Evolutionary conservation across 2,113 vertebrate genomes (phyloP).

Genomic region (Gobiocypris rarus): DNA sequence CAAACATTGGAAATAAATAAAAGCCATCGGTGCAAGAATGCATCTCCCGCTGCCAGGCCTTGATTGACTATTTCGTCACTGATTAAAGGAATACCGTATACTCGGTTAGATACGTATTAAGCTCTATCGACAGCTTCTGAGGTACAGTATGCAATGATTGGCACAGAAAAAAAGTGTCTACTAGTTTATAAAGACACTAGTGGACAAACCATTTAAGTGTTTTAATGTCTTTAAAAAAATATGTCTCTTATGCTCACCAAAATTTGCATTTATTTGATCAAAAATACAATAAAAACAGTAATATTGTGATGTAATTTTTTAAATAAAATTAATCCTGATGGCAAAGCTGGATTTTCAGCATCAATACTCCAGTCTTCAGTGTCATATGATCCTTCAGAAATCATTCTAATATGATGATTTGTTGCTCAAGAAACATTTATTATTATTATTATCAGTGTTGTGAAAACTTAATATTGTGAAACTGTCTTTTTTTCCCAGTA

Average conservation of each 20-base stretch:
- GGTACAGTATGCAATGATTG: not conserved
- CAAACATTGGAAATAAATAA: conserved; percentile 18
- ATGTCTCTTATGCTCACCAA: not conserved
- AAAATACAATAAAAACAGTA: not conserved
- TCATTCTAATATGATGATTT: not conserved
- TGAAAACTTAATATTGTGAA: not conserved
- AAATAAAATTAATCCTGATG: too few relatives aligned
- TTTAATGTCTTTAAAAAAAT: not conserved
- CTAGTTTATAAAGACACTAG: not conserved
- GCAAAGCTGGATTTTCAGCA: not conserved
- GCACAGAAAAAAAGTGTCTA: not conserved
- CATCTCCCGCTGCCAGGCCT: not conserved
- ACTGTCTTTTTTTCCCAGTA: not conserved
- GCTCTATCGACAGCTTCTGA: not conserved
- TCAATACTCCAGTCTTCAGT: not conserved
- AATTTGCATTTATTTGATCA: not conserved
- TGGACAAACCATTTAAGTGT: too few relatives aligned
- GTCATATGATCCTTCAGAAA: not conserved
- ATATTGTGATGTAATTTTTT: too few relatives aligned
- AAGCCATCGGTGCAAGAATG: conserved; percentile 9
- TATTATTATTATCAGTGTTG: not conserved
- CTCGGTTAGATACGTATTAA: not conserved
- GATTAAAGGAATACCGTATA: not conserved
- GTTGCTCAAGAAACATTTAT: not conserved
- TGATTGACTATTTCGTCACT: not conserved